phyloP scores from a whole-genome alignment of 1,140 invertebrate genomes.

The Apolygus lucorum region DNA sequence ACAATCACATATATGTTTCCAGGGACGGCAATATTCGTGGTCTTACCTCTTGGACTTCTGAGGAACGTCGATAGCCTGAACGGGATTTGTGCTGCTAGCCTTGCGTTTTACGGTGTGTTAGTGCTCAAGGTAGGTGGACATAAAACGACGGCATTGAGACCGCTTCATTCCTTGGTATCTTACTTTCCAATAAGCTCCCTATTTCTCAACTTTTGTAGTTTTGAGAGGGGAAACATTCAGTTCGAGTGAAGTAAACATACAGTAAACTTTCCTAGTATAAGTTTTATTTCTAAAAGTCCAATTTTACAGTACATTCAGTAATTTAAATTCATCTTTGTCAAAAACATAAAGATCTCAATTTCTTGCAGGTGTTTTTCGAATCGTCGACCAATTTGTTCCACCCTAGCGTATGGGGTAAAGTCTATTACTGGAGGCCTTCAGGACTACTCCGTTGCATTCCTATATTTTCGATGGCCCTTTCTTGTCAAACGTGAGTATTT shows the following conservation, averaged over 20 bases:
- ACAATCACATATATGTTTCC: too few relatives aligned
- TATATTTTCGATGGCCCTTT: conserved; percentile 90
- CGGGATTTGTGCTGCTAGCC: conserved; percentile 76
- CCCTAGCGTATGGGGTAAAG: conserved; percentile 62
- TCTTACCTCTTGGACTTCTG: conserved; percentile 82
- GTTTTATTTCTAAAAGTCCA: too few relatives aligned
- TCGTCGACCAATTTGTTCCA: conserved; percentile 60
- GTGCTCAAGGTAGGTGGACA: conserved; percentile 66
- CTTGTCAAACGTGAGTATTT: conserved; percentile 77
- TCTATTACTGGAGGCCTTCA: conserved; percentile 73
- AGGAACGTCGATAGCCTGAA: conserved; percentile 83
- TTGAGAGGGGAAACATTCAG: too few relatives aligned
- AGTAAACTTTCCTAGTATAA: too few relatives aligned
- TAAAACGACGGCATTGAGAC: not conserved
- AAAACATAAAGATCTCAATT: too few relatives aligned
- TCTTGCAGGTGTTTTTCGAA: conserved; percentile 59
- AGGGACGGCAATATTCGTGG: conserved; percentile 69
- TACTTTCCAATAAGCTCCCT: too few relatives aligned
- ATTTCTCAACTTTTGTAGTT: too few relatives aligned
- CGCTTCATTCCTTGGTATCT: not conserved
- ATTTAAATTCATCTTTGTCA: too few relatives aligned
- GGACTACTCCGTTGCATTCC: conserved; percentile 84
- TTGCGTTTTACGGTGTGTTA: conserved; percentile 83
- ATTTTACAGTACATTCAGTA: too few relatives aligned
- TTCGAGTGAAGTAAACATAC: too few relatives aligned